These are phyloP conservation scores for Sinella curviseta DNA, from an alignment of 1,140 invertebrate genomes.

Conservation along the genomic window DNA sequence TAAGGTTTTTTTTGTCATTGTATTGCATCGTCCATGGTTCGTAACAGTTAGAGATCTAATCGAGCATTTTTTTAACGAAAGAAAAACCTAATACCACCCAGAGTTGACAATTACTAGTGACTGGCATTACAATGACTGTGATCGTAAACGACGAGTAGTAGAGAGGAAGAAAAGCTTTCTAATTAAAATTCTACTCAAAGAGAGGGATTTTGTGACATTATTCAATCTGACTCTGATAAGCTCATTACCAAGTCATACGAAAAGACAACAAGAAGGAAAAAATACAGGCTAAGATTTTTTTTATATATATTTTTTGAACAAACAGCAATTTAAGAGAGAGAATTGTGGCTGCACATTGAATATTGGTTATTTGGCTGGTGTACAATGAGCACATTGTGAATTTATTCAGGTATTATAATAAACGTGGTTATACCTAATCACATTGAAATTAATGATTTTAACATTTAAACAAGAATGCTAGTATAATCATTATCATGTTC, in stretches of 20 bases:
- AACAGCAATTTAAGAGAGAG: too few relatives aligned
- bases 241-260: conserved; percentile 37
- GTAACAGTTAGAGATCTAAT: conserved; percentile 37
- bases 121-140: conserved; percentile 36
- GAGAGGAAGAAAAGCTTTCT: conserved; percentile 6
- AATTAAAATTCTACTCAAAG: conserved; percentile 47
- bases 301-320: too few relatives aligned
- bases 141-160: background rate
- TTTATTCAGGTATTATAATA: background rate
- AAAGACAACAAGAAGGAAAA: background rate
- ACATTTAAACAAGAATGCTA: background rate
- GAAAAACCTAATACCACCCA: conserved; percentile 44
- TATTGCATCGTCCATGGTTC: background rate
- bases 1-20: background rate
- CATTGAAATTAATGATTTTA: background rate
- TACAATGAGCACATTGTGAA: too few relatives aligned
- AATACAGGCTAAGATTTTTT: background rate
- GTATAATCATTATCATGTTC: background rate
- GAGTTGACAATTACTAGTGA: conserved; percentile 48
- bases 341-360: too few relatives aligned
- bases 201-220: conserved; percentile 40
- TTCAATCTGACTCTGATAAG: conserved; percentile 45
- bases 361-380: too few relatives aligned
- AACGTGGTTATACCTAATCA: background rate
- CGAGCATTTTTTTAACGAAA: conserved; percentile 36